These are phyloP conservation scores for Acipenser ruthenus DNA, from an alignment of 2,797 vertebrate genomes.

Conservation along the genomic window DNA sequence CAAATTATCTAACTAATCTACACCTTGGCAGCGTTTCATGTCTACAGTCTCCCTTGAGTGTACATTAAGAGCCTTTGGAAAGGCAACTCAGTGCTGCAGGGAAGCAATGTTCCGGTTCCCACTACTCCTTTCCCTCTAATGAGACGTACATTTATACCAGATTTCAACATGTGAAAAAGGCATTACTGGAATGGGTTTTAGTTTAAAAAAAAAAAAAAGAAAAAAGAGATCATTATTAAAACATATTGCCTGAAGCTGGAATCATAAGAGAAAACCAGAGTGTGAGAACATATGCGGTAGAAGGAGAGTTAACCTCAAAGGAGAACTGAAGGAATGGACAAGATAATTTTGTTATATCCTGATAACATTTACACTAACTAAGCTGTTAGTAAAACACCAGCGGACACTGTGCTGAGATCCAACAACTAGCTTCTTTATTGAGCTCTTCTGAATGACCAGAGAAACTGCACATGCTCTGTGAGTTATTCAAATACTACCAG, in stretches of 20 bases:
- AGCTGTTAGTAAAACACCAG: no score
- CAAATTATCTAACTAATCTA: slow-evolving; percentile 51
- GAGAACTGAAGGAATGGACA: no score
- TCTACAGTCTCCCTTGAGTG: slow-evolving; percentile 25
- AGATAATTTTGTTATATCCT: no score
- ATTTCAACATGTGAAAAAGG: slow-evolving; percentile 65
- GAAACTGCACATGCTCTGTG: no score
- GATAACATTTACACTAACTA: no score
- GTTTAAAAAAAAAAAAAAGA: slow-evolving; percentile 35
- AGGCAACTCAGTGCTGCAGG: slow-evolving; percentile 60
- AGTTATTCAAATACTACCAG: no score
- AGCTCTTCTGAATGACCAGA: no score
- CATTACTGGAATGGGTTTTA: slow-evolving; percentile 49
- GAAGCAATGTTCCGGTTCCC: slow-evolving; percentile 59
- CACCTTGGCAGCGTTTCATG: slow-evolving; percentile 32
- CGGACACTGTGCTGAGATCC: no score
- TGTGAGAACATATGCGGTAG: slow-evolving; percentile 24
- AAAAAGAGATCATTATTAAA: slow-evolving; percentile 68
- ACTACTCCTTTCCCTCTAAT: slow-evolving; percentile 60
- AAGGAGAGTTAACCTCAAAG: no score
- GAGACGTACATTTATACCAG: slow-evolving; percentile 60
- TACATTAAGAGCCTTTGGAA: slow-evolving; percentile 41
- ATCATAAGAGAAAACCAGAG: slow-evolving; percentile 44
- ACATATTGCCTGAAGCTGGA: slow-evolving; percentile 62
- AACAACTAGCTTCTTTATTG: no score